Base-by-base conservation (phyloP, 2,113 vertebrate genomes). In the Serranochromis macrocephalus region DNA sequence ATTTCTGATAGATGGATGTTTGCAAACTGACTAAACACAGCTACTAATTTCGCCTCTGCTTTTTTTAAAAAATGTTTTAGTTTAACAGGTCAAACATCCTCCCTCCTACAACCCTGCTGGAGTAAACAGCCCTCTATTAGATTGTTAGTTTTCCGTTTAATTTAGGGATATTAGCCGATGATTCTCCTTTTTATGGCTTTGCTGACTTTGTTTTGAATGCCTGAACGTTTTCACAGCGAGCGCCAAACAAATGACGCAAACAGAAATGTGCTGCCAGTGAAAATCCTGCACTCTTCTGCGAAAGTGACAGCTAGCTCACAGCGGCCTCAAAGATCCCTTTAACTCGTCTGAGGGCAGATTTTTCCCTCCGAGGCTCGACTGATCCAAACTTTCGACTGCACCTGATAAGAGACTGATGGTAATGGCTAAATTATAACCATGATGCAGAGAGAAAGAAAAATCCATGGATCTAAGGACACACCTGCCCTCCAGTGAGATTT, bases 401-500 rank as follows among this genome's bases (percentile, higher is more conserved):
- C 55, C 40, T 21, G 14, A 29, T 24, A 66, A 53, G 12, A 81
- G 38, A 58, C 63, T 29, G 82, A 90, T 86, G 85, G 57, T 9
- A 31, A 90, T 87, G 63, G 83, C 29, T 75, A 45, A 92, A 91
- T 53, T 45, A 92, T 80, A 16, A 58, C 31, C 7, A 54, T 31
- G 45, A 82, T 71, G 63, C 12, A 26, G 8, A 36, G 71, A 4
- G 2, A 53, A 17, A 61, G 75, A 26, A 81, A 79, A 47, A 79
- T 19, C 82, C 10, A 71, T 91, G 89, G 88, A 63, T 80, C 11
- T 80, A 29, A 57, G 83, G 85, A 90, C 73, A 96, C 96, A 99
- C 99, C 98, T 98, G 97, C 94, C 99, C 99, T 95, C 96, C 98
- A 80, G 97, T 96, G 79, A 99, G 97, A 55, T 97, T 97, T 94